These are phyloP conservation scores for Enteromius treurensis DNA, from an alignment of 2,797 vertebrate genomes.

Conservation along the genomic window DNA sequence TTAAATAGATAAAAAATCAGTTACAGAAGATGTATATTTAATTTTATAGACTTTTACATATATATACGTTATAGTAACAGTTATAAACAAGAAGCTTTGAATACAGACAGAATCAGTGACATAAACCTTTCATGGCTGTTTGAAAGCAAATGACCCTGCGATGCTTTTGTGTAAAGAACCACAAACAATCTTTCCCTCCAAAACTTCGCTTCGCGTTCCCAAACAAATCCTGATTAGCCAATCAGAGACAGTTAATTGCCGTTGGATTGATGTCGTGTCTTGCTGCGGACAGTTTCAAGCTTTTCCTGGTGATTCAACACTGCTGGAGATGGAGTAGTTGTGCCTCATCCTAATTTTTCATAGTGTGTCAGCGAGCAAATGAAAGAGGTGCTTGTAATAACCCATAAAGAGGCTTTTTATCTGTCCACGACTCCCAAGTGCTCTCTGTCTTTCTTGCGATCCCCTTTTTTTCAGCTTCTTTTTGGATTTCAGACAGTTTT, in stretches of 20 bases:
- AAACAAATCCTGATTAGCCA: constrained; percentile 56
- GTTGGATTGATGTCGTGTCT: constrained; percentile 45
- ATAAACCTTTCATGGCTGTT: constrained; percentile 23
- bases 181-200: constrained; percentile 31
- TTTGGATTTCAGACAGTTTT: constrained; percentile 41
- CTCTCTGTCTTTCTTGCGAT: constrained; percentile 35
- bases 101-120: constrained; percentile 26
- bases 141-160: constrained; percentile 17
- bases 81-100: constrained; percentile 4
- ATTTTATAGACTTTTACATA: background rate
- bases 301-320: constrained; percentile 55
- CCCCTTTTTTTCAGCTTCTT: constrained; percentile 1
- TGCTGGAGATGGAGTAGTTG: constrained; percentile 52
- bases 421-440: constrained; percentile 21
- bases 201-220: constrained; percentile 46
- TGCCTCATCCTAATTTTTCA: constrained; percentile 63
- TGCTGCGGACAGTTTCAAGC: constrained; percentile 52
- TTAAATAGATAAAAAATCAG: too few species aligned
- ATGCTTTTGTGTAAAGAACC: constrained; percentile 41
- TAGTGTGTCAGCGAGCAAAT: constrained; percentile 56
- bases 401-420: constrained; percentile 56
- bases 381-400: constrained; percentile 62
- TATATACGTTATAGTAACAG: background rate
- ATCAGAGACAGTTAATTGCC: constrained; percentile 53
- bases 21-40: background rate